A percentile compares a stretch with the other conserved stretches of the same genome.
These are phyloP conservation scores for Hyles euphorbiae DNA, from an alignment of 1,140 invertebrate species.

Conservation along the genomic window DNA sequence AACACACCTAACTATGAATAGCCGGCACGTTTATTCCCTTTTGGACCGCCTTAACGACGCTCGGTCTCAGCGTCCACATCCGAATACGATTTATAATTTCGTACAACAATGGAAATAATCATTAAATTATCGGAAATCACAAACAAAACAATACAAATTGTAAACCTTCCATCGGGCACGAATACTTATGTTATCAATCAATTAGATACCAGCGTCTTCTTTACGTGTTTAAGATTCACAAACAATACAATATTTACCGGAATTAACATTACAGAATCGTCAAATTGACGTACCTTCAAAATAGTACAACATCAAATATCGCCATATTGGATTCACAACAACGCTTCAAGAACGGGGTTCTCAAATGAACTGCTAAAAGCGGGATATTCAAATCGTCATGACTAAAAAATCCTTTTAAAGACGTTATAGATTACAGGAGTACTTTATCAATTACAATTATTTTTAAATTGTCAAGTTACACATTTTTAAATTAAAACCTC, in stretches of 20 bases:
- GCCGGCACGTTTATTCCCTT: slow-evolving; percentile 1
- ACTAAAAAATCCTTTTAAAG: slow-evolving; percentile 1
- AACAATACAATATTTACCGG: slow-evolving; percentile 66
- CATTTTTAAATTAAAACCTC: too few species aligned
- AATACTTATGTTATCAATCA: slow-evolving; percentile 25
- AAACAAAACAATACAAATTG: slow-evolving; percentile 73
- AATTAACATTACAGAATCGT: slow-evolving; percentile 70
- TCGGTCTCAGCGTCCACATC: slow-evolving; percentile 15
- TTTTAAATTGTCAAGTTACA: too few species aligned
- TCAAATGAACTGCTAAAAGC: slow-evolving; percentile 54
- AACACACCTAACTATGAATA: slow-evolving; percentile 18
- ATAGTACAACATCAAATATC: slow-evolving; percentile 75
- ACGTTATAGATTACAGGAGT: too few species aligned
- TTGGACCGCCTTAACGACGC: slow-evolving; percentile 8
- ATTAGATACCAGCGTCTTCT: slow-evolving; percentile 31
- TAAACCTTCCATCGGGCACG: slow-evolving; percentile 60
- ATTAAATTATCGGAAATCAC: slow-evolving; percentile 67
- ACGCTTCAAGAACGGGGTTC: slow-evolving; percentile 73
- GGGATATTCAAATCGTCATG: slow-evolving; percentile 50
- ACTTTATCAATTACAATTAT: too few species aligned
- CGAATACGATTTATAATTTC: slow-evolving; percentile 29
- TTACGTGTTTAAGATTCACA: slow-evolving; percentile 34
- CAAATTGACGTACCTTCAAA: slow-evolving; percentile 76
- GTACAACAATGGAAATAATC: slow-evolving; percentile 55
- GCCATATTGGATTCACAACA: slow-evolving; percentile 77